Conservation (phyloP, 2,888 invertebrate species). For the Nebria brevicollis region DNA sequence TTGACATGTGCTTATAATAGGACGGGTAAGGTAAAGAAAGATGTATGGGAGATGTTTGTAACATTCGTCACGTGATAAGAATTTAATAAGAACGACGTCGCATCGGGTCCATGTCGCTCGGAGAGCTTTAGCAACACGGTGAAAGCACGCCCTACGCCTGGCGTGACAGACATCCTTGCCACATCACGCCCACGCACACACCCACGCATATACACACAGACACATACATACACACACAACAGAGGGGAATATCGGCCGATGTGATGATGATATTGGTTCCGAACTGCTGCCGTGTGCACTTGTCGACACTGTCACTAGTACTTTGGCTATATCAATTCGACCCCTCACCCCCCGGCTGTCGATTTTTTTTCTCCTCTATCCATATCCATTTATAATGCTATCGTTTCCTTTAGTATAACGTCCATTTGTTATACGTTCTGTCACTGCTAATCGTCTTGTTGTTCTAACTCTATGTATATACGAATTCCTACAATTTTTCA, state of each 20-base stretch:
- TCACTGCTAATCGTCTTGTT: not conserved
- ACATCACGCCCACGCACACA: not conserved
- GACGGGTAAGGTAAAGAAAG: not conserved
- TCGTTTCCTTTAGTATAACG: not conserved
- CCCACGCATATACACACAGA: not conserved
- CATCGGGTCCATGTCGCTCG: not conserved
- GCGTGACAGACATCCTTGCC: not conserved
- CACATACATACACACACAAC: not conserved
- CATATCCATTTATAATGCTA: not conserved
- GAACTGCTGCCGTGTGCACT: constrained; percentile 1
- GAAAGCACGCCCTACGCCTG: not conserved
- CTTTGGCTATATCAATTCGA: not conserved
- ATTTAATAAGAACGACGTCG: not conserved
- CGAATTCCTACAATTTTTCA: no score
- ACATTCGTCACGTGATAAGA: not conserved
- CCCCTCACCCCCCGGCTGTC: not conserved
- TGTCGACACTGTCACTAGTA: not conserved
- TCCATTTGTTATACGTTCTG: not conserved
- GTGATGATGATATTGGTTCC: not conserved
- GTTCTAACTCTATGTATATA: not conserved
- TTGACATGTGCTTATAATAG: not conserved
- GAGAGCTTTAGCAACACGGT: not conserved
- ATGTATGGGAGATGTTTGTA: not conserved
- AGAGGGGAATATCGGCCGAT: not conserved
- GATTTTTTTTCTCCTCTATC: not conserved